Percentiles rank a stretch among this genome's conserved stretches.
phyloP scores from a whole-genome alignment of 1,140 invertebrate genomes.

The Aporrectodea caliginosa region DNA sequence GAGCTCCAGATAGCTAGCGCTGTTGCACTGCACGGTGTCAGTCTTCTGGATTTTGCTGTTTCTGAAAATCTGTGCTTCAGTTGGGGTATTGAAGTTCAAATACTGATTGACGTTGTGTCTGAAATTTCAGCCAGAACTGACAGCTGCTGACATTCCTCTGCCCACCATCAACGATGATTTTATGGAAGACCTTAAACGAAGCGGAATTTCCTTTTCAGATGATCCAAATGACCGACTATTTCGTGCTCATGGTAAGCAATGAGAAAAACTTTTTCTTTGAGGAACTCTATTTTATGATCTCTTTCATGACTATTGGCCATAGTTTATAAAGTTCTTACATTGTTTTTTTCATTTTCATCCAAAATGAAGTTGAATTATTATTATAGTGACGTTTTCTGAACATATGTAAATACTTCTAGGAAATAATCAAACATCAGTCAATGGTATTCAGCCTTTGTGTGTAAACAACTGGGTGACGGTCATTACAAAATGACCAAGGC shows the following conservation, averaged over 20 bases:
- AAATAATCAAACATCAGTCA: no score
- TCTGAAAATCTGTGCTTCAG: background rate
- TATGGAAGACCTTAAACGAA: slow-evolving; percentile 61
- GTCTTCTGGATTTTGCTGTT: background rate
- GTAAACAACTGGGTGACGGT: background rate
- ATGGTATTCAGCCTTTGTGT: background rate
- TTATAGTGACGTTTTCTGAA: background rate
- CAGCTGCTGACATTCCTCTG: slow-evolving; percentile 52
- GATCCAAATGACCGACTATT: slow-evolving; percentile 80
- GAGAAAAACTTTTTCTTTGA: no score
- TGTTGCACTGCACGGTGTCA: background rate
- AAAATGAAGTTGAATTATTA: background rate
- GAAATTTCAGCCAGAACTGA: slow-evolving; percentile 53
- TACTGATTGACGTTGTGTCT: background rate
- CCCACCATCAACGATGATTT: slow-evolving; percentile 60
- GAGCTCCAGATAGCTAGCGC: background rate
- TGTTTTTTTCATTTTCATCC: background rate
- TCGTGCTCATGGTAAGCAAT: slow-evolving; percentile 76
- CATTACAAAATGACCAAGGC: no score
- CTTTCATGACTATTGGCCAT: no score
- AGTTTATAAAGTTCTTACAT: no score
- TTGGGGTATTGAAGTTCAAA: background rate
- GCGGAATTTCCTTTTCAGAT: slow-evolving; percentile 69
- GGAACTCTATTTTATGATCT: background rate
- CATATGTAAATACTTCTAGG: no score